A percentile compares a stretch with the other conserved stretches of the same genome.
Conservation (phyloP, 2,888 invertebrate species). For the Chaitophorus viminalis region DNA sequence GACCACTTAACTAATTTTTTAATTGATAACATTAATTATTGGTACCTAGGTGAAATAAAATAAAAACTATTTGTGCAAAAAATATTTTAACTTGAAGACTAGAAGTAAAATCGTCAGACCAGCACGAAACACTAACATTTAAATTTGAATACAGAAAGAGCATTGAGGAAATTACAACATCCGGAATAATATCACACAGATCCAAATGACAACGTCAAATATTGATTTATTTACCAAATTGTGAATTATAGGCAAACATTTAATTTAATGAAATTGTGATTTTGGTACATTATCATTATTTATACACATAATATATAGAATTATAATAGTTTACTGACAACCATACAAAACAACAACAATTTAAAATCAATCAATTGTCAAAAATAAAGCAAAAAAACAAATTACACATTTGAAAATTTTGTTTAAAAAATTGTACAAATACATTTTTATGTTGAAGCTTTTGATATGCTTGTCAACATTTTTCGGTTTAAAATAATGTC, state of each 20-base stretch:
- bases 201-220: neutral
- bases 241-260: neutral
- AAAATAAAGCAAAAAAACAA: neutral
- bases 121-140: neutral
- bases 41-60: too few species aligned
- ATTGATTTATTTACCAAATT: neutral
- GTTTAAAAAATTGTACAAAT: neutral
- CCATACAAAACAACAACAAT: neutral
- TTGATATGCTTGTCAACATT: neutral
- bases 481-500: neutral
- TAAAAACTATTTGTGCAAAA: too few species aligned
- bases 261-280: neutral
- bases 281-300: neutral
- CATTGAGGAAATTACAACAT: neutral
- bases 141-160: neutral
- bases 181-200: neutral
- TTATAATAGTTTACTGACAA: neutral
- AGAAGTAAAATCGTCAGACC: neutral
- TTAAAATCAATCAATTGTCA: neutral
- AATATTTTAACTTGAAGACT: neutral
- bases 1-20: too few species aligned
- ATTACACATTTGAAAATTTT: neutral
- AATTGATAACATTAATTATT: too few species aligned
- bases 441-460: neutral
- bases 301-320: neutral